Evolutionary conservation across 2,888 invertebrate species (phyloP).

Genomic region (Epinotia ramella): DNA sequence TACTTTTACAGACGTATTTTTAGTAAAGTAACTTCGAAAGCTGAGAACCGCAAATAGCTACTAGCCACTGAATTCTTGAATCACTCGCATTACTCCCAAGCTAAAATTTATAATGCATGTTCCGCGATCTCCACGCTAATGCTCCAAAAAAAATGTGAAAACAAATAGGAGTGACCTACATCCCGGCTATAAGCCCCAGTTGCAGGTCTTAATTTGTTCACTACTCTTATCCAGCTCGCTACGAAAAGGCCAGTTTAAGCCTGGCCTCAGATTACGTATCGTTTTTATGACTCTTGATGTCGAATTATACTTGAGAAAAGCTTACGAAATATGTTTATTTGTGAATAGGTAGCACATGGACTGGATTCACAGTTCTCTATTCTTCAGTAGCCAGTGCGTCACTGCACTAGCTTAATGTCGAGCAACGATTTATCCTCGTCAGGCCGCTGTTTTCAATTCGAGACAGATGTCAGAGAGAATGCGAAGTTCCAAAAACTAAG

Average conservation of each 20-base stretch:
- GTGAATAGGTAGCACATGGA: conserved; percentile 2
- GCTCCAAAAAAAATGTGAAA: conserved; percentile 24
- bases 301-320: background rate
- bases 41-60: background rate
- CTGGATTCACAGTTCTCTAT: conserved; percentile 17
- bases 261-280: background rate
- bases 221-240: background rate
- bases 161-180: conserved; percentile 27
- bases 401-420: conserved; percentile 4
- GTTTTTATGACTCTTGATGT: background rate
- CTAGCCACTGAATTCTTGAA: background rate
- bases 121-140: conserved; percentile 25
- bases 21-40: background rate
- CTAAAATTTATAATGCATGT: conserved; percentile 10
- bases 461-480: conserved; percentile 41
- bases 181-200: conserved; percentile 22
- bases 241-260: background rate
- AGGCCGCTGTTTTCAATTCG: conserved; percentile 28
- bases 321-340: background rate
- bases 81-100: background rate
- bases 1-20: background rate
- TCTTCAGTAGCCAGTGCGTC: background rate
- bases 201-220: background rate
- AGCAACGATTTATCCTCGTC: conserved; percentile 4
- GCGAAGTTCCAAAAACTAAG: background rate